Conservation (phyloP, 2,888 invertebrate genomes). For the Diarsia dahlii region DNA sequence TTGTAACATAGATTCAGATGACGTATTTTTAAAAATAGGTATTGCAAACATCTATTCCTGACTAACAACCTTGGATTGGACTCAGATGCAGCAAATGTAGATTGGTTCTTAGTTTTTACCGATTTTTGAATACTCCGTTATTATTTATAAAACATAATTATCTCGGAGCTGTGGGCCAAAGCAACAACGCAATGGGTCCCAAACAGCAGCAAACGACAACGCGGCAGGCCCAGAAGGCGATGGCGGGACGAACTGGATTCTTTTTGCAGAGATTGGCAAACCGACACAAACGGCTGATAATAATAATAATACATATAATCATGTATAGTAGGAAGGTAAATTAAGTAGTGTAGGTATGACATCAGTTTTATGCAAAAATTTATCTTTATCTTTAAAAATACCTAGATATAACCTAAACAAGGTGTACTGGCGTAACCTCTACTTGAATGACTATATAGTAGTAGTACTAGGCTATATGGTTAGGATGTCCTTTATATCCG, state of each 20-base stretch:
- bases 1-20: not conserved
- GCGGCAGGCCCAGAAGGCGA: too few relatives aligned
- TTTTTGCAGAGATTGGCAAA: too few relatives aligned
- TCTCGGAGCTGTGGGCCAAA: too few relatives aligned
- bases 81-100: conserved; percentile 22
- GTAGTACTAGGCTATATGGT: not conserved
- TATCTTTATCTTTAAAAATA: not conserved
- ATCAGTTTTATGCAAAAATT: not conserved
- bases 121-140: conserved; percentile 5
- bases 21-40: conserved; percentile 2
- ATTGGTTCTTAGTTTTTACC: not conserved
- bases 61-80: conserved; percentile 31
- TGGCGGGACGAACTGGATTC: too few relatives aligned
- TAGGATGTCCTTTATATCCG: not conserved
- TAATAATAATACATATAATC: too few relatives aligned
- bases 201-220: too few relatives aligned
- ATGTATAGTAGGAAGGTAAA: not conserved
- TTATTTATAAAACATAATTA: not conserved
- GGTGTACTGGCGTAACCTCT: not conserved
- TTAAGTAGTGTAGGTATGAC: not conserved
- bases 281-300: too few relatives aligned
- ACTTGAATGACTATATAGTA: not conserved
- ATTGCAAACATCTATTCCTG: conserved; percentile 39
- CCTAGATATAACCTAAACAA: not conserved
- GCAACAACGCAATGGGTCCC: too few relatives aligned